Evolutionary conservation across 2,113 vertebrate species (phyloP), one percentile per base, ranked within the genome.

Genomic region (Colossoma macropomum): DNA sequence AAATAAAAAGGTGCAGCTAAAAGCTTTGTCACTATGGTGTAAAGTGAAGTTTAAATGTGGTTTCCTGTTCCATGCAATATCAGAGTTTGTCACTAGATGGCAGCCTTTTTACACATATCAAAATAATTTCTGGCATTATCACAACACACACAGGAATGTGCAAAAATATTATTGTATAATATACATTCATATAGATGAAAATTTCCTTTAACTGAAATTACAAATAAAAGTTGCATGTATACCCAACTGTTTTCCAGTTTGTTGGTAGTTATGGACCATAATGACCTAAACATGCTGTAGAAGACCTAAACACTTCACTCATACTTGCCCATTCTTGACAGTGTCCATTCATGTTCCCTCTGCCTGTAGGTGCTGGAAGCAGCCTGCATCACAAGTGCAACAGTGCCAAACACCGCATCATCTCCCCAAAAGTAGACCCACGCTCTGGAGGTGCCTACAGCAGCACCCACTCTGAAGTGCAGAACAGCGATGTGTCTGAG

Each of bases 401-500:
- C 89, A 94, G 94, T 81, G 93, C 93, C 90, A 94, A 94, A 90
- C 94, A 95, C 86, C 93, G 93, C 77, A 95, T 93, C 89, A 93
- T 95, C 83, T 94, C 92, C 84, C 93, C 93, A 48, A 96, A 96
- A 95, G 89, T 96, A 94, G 95, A 96, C 94, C 94, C 93, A 89
- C 96, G 97, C 93, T 95, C 92, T 91, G 79, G 91, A 89, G 95
- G 96, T 88, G 94, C 94, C 87, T 90, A 96, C 90, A 84, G 92
- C 91, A 93, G 96, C 91, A 77, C 95, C 93, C 95, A 97, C 92
- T 93, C 96, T 0, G 98, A 98, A 92, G 97, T 99, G 84, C 98
- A 99, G 92, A 98, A 99, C 94, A 99, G 97, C 0, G 97, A 99
- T 25, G 97, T 99, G 82, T 99, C 98, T 0, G 98, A 99, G 87